A percentile compares a stretch with the other conserved stretches of the same genome.
Conservation (phyloP, 2,888 invertebrate genomes). For the Eupelmus urozonus region DNA sequence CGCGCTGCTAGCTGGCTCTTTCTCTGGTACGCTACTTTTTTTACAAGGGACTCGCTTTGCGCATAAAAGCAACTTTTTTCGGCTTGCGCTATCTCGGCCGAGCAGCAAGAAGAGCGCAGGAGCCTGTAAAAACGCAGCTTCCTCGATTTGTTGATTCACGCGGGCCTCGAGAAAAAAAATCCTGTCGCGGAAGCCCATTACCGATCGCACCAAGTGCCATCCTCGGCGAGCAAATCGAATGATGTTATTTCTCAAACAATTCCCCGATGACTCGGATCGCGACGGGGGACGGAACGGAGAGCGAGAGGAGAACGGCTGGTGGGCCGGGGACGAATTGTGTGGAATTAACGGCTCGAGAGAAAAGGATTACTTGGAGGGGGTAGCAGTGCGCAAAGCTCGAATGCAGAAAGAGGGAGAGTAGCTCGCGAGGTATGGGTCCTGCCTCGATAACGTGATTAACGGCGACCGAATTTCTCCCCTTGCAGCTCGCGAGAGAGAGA, state of each 20-base stretch:
- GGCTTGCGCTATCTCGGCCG: not conserved
- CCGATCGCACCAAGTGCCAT: not conserved
- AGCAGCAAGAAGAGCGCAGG: too few relatives aligned
- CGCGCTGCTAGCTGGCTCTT: not conserved
- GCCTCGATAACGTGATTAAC: constrained; percentile 56
- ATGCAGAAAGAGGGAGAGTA: constrained; percentile 15
- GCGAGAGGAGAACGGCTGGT: not conserved
- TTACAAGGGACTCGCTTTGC: not conserved
- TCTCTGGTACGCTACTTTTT: not conserved
- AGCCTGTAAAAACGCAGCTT: not conserved
- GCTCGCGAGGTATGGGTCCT: constrained; percentile 49
- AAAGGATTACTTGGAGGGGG: constrained; percentile 44
- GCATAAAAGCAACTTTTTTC: not conserved
- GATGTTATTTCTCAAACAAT: constrained; percentile 19
- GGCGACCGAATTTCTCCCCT: constrained; percentile 21
- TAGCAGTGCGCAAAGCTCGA: not conserved
- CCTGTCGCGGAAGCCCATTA: not conserved
- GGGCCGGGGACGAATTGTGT: constrained; percentile 19
- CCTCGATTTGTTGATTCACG: constrained; percentile 6
- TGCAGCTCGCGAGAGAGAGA: constrained; percentile 27
- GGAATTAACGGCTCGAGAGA: constrained; percentile 54
- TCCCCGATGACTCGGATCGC: constrained; percentile 3
- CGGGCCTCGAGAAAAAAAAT: not conserved
- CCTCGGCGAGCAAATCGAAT: constrained; percentile 8
- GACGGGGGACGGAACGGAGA: not conserved